These are phyloP conservation scores for Panurus biarmicus DNA, from an alignment of 2,113 vertebrate genomes.

Conservation along the genomic window DNA sequence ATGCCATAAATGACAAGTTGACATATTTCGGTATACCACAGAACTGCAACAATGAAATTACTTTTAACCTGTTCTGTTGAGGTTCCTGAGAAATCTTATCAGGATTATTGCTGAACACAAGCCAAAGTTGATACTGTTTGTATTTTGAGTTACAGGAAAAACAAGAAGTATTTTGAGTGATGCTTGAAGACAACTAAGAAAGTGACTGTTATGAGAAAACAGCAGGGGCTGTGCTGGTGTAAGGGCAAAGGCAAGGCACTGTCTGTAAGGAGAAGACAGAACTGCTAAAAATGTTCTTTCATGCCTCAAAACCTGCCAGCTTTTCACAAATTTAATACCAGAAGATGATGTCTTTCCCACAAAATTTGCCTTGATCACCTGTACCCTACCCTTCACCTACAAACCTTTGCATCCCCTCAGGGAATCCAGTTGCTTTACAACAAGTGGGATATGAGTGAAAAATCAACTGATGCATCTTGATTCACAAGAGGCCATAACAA, in stretches of 20 bases:
- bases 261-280: neutral
- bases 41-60: slow-evolving; percentile 13
- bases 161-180: neutral
- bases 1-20: slow-evolving; percentile 31
- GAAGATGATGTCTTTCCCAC: neutral
- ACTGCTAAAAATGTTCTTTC: neutral
- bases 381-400: neutral
- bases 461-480: neutral
- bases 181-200: neutral
- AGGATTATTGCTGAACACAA: neutral
- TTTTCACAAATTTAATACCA: neutral
- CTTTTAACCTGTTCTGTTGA: neutral
- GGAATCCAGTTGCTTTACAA: neutral
- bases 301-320: neutral
- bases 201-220: neutral
- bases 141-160: neutral
- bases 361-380: neutral
- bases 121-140: neutral
- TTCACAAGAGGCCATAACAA: neutral
- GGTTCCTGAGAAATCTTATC: slow-evolving; percentile 10
- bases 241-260: neutral
- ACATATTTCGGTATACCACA: neutral
- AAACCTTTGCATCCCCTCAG: neutral
- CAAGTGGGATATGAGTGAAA: neutral
- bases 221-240: neutral